These are phyloP conservation scores for Noctua comes DNA, from an alignment of 2,888 invertebrate species.

Conservation along the genomic window DNA sequence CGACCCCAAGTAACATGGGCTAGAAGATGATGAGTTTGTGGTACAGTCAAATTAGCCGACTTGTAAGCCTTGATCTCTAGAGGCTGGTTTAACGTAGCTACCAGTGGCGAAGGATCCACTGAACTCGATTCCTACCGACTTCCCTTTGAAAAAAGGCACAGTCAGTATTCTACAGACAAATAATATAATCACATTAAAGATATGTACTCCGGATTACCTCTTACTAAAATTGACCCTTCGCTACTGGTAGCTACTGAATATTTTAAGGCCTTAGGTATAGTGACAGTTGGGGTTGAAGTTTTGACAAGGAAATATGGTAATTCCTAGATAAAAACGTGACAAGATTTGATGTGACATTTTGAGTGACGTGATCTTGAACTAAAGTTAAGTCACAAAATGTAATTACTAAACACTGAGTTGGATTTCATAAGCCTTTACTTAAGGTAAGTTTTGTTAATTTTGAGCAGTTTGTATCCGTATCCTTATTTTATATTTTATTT, in stretches of 20 bases:
- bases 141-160: too few relatives aligned
- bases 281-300: constrained; percentile 10
- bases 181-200: too few relatives aligned
- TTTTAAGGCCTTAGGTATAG: not conserved
- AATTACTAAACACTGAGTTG: not conserved
- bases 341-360: constrained; percentile 9
- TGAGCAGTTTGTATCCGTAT: too few relatives aligned
- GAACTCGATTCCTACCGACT: too few relatives aligned
- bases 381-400: constrained; percentile 8
- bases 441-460: not conserved
- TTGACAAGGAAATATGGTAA: constrained; percentile 13
- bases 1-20: too few relatives aligned
- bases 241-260: constrained; percentile 16
- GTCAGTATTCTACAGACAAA: too few relatives aligned
- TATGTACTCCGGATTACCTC: too few relatives aligned
- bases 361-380: constrained; percentile 34
- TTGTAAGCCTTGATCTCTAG: not conserved
- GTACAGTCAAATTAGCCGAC: not conserved
- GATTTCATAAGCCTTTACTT: not conserved
- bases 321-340: not conserved
- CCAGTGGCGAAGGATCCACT: too few relatives aligned
- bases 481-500: too few relatives aligned
- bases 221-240: too few relatives aligned
- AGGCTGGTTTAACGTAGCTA: not conserved
- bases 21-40: too few relatives aligned